Conservation (phyloP, 2,797 vertebrate genomes). For the Leptodactylus fallax region DNA sequence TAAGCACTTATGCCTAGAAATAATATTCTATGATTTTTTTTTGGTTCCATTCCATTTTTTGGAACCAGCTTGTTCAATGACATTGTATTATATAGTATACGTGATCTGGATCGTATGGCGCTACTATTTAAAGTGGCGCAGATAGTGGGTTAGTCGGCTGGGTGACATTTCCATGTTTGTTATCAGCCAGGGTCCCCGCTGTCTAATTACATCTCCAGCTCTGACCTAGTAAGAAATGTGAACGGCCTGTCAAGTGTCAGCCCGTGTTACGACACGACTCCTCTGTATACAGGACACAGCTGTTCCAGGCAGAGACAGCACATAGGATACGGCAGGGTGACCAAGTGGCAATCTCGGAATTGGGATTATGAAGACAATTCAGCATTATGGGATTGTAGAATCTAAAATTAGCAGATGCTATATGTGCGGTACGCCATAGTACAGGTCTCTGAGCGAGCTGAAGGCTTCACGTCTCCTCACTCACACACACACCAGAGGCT, state of each 20-base stretch:
- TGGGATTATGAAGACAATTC: not conserved
- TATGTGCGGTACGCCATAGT: not conserved
- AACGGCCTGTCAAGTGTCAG: slow-evolving; percentile 7
- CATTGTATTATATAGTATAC: too few species aligned
- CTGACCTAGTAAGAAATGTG: slow-evolving; percentile 9
- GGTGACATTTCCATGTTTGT: slow-evolving; percentile 17
- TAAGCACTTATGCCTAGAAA: too few species aligned
- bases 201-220: slow-evolving; percentile 46
- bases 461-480: slow-evolving; percentile 1
- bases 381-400: not conserved
- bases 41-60: too few species aligned
- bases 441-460: not conserved
- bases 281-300: slow-evolving; percentile 12
- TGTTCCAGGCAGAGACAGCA: slow-evolving; percentile 7
- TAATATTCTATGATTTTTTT: too few species aligned
- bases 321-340: not conserved
- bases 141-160: not conserved
- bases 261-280: not conserved
- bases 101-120: too few species aligned
- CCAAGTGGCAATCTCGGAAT: too few species aligned
- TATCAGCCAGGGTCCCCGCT: slow-evolving; percentile 28
- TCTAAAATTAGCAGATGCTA: slow-evolving; percentile 30
- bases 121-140: not conserved
- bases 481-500: not conserved
- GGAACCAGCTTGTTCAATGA: too few species aligned